phyloP scores from a whole-genome alignment of 2,113 vertebrate species.

The Geococcyx californianus region DNA sequence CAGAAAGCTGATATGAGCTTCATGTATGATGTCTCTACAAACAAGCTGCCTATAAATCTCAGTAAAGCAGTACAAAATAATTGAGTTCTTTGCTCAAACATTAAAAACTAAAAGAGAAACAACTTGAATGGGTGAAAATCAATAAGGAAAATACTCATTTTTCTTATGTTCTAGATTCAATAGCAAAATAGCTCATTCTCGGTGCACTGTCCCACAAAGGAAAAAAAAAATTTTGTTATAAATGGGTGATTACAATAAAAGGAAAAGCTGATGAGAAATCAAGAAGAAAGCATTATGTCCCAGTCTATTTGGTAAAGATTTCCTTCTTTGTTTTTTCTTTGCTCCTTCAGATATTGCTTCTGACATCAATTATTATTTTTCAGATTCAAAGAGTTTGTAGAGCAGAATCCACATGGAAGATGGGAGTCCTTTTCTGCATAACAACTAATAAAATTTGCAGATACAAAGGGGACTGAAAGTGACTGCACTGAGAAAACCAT shows the following conservation, averaged over 20 bases:
- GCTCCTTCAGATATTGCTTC: not conserved
- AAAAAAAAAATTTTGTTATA: not conserved
- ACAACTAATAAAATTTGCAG: not conserved
- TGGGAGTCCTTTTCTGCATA: fast-evolving
- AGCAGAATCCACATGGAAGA: not conserved
- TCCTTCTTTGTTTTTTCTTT: not conserved
- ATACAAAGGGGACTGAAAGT: not conserved
- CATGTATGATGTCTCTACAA: not conserved
- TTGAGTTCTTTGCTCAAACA: not conserved
- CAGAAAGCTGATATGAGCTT: not conserved
- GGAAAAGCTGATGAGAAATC: not conserved
- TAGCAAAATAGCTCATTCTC: not conserved
- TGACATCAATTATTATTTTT: not conserved
- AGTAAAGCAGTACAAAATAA: not conserved
- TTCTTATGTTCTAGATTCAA: not conserved
- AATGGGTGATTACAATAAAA: not conserved
- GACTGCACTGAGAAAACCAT: not conserved
- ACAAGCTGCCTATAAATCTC: not conserved
- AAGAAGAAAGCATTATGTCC: not conserved
- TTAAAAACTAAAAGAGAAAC: not conserved
- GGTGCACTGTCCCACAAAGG: not conserved
- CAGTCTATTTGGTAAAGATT: not conserved
- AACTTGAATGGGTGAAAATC: not conserved
- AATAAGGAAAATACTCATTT: not conserved
- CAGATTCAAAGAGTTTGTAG: not conserved